Percentiles rank a stretch among this genome's conserved stretches.
Conservation (phyloP, 2,888 invertebrate genomes). For the Spisula solida region DNA sequence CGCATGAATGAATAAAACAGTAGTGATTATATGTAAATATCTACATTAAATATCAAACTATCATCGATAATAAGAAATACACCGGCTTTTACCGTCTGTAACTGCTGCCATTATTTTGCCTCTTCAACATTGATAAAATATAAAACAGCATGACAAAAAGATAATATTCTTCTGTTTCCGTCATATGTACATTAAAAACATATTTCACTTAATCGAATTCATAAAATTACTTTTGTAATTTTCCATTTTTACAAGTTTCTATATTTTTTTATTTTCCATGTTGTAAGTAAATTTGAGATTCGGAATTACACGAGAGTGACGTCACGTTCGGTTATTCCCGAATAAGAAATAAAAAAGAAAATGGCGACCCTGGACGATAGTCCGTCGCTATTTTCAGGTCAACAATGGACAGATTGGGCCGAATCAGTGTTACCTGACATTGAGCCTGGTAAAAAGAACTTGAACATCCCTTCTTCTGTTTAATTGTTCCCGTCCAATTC, state of each 20-base stretch:
- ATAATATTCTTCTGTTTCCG: not conserved
- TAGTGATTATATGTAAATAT: not conserved
- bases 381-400: slow-evolving; percentile 87
- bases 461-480: slow-evolving; percentile 3
- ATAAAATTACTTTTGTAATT: not conserved
- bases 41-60: not conserved
- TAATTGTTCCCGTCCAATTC: not conserved
- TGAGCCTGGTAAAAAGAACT: slow-evolving; percentile 77
- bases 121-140: slow-evolving; percentile 40
- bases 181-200: not conserved
- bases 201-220: not conserved
- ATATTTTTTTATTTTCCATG: not conserved
- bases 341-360: slow-evolving; percentile 87
- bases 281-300: slow-evolving; percentile 10
- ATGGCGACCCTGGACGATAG: slow-evolving; percentile 88
- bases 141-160: not conserved
- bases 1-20: not conserved
- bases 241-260: not conserved
- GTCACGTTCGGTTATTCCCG: slow-evolving; percentile 85
- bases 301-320: slow-evolving; percentile 83
- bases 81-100: slow-evolving; percentile 48
- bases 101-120: slow-evolving; percentile 51
- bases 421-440: slow-evolving; percentile 81
- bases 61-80: slow-evolving; percentile 1
- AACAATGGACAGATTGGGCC: slow-evolving; percentile 87